Conservation (phyloP, 2,888 invertebrate genomes). For the Neoscelio sp. region DNA sequence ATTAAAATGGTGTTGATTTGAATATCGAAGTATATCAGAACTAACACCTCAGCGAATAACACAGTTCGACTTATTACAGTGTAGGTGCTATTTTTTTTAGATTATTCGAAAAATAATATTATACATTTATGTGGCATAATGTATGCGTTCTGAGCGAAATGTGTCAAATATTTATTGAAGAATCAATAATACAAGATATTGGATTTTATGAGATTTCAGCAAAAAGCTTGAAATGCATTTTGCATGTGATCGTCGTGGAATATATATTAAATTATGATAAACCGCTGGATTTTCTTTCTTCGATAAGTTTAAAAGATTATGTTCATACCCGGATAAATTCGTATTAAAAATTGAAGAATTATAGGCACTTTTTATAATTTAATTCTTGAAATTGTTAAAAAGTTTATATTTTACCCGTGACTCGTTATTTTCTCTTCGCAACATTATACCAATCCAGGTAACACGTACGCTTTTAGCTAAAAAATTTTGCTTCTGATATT, state of each 20-base stretch:
- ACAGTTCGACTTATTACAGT: background rate
- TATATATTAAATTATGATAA: slow-evolving; percentile 55
- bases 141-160: slow-evolving; percentile 14
- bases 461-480: background rate
- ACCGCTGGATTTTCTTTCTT: slow-evolving; percentile 42
- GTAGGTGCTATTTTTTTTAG: background rate
- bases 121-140: background rate
- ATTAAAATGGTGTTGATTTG: too few species aligned
- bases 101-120: background rate
- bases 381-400: background rate
- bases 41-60: too few species aligned
- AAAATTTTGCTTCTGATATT: slow-evolving; percentile 6
- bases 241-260: slow-evolving; percentile 41
- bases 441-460: too few species aligned
- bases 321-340: slow-evolving; percentile 9
- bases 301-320: slow-evolving; percentile 15
- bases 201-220: slow-evolving; percentile 24
- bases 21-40: too few species aligned
- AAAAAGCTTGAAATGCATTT: slow-evolving; percentile 17
- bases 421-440: too few species aligned
- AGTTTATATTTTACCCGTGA: too few species aligned
- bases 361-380: background rate
- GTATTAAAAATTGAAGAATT: slow-evolving; percentile 33
- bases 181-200: slow-evolving; percentile 53
- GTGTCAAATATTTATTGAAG: slow-evolving; percentile 53